Evolutionary conservation across 2,113 vertebrate genomes (phyloP).

Genomic region (Phoenicopterus ruber): DNA sequence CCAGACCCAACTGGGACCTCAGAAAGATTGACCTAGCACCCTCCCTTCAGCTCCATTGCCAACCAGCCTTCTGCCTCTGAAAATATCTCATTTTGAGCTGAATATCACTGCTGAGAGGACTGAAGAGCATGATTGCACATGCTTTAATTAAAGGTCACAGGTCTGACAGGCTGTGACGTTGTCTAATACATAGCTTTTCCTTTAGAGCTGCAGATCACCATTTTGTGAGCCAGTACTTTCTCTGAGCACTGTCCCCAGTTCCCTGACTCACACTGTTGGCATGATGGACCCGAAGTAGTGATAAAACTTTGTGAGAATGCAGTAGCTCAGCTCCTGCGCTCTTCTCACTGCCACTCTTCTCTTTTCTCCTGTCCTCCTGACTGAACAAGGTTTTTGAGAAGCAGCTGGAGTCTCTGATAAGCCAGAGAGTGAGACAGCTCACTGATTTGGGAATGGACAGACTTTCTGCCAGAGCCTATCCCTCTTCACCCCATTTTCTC

Average conservation of each 20-base stretch:
- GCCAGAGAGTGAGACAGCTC: background rate
- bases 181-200: background rate
- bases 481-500: background rate
- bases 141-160: conserved; percentile 36
- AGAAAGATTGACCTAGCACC: background rate
- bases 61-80: background rate
- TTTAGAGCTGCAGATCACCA: background rate
- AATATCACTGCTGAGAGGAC: background rate
- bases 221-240: background rate
- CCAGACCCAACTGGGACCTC: background rate
- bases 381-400: background rate
- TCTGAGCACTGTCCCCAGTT: background rate
- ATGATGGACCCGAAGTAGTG: background rate
- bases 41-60: background rate
- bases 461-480: background rate
- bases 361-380: background rate
- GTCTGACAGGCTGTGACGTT: background rate
- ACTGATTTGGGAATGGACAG: background rate
- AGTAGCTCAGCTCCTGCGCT: background rate
- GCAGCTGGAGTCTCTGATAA: background rate
- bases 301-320: background rate
- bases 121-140: background rate
- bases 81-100: background rate
- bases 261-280: background rate
- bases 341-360: background rate